Evolutionary conservation across 2,888 invertebrate species (phyloP).

Genomic region (Lasioglossum villosulum): DNA sequence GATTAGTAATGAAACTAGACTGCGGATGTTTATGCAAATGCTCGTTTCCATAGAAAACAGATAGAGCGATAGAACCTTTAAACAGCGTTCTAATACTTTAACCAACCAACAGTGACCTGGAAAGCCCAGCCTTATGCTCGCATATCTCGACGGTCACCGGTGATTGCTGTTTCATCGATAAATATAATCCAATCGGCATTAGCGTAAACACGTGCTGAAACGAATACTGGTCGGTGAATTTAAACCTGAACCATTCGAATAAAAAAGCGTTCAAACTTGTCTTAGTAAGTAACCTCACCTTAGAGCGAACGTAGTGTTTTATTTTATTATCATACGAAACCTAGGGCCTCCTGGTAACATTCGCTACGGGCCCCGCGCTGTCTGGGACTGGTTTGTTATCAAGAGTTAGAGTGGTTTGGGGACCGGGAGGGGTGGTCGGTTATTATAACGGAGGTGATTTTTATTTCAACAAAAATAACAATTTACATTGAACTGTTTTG

Average conservation of each 20-base stretch:
- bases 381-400: not conserved
- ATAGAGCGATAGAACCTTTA: no score
- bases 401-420: not conserved
- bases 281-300: no score
- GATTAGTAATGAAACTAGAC: no score
- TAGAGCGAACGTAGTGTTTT: no score
- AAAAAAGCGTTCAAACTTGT: not conserved
- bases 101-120: not conserved
- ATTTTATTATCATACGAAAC: no score
- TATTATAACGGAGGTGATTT: constrained; percentile 84
- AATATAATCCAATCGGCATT: not conserved
- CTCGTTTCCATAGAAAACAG: no score
- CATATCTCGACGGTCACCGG: not conserved
- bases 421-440: constrained; percentile 24
- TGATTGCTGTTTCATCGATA: not conserved
- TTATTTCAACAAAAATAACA: constrained; percentile 85
- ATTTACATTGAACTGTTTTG: constrained; percentile 84
- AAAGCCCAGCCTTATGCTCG: not conserved
- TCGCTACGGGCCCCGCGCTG: no score
- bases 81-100: no score
- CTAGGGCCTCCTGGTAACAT: no score
- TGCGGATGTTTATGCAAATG: no score
- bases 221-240: not conserved
- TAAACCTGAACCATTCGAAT: not conserved
- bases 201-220: not conserved